These are phyloP conservation scores for Aleiodes testaceus DNA, from an alignment of 2,888 invertebrate species.

Conservation along the genomic window DNA sequence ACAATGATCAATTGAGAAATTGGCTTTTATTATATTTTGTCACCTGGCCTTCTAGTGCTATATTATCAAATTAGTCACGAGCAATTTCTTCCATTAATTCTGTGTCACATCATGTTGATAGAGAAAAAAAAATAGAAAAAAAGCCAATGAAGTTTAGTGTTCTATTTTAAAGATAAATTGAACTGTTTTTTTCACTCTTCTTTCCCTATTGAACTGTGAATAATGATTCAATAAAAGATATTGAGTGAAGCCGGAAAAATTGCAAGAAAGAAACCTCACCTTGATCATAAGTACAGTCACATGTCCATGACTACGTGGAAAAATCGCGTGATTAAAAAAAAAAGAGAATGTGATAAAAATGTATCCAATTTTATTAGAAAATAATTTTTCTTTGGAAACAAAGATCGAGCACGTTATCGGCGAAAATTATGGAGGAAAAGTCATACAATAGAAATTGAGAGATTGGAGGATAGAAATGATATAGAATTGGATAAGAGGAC, in stretches of 20 bases:
- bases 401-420: constrained; percentile 43
- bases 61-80: constrained; percentile 23
- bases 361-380: background rate
- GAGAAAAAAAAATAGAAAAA: too few species aligned
- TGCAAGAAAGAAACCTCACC: constrained; percentile 4
- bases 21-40: constrained; percentile 16
- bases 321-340: too few species aligned
- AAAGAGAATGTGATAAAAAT: too few species aligned
- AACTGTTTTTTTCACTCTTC: too few species aligned
- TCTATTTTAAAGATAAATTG: too few species aligned
- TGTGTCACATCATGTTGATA: constrained; percentile 7
- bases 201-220: background rate
- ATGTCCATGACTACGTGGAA: background rate
- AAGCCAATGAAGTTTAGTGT: too few species aligned
- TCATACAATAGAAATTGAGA: constrained; percentile 39
- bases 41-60: constrained; percentile 6
- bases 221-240: constrained; percentile 14
- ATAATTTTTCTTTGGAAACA: constrained; percentile 15
- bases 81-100: constrained; percentile 12
- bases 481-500: constrained; percentile 18
- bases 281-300: constrained; percentile 5
- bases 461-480: constrained; percentile 19
- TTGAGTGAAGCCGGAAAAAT: constrained; percentile 20
- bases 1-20: constrained; percentile 22
- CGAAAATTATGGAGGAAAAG: constrained; percentile 33